Evolutionary conservation across 1,140 invertebrate species (phyloP).

Genomic region (Leptonema lineaticorne): DNA sequence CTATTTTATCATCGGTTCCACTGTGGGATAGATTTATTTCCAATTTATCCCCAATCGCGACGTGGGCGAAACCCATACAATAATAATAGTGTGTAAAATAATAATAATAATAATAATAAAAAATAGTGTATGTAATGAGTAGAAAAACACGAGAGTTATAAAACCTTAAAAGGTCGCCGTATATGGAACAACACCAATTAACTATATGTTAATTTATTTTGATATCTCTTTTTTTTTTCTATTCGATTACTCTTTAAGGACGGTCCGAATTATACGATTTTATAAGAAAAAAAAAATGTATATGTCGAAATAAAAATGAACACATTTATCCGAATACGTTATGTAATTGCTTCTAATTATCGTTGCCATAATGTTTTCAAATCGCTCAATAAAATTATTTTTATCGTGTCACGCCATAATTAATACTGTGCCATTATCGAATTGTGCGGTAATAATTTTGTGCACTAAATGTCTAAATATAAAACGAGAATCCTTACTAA

Average conservation of each 20-base stretch:
- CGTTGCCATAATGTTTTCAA: background rate
- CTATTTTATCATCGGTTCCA: slow-evolving; percentile 15
- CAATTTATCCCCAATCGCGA: slow-evolving; percentile 7
- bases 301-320: background rate
- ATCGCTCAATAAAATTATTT: background rate
- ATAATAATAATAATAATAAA: too few relatives aligned
- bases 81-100: too few relatives aligned
- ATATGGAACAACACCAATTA: slow-evolving; percentile 15
- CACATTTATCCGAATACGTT: background rate
- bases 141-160: slow-evolving; percentile 6
- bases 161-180: slow-evolving; percentile 19
- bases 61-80: slow-evolving; percentile 10
- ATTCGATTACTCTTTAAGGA: slow-evolving; percentile 5
- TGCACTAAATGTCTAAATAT: too few relatives aligned
- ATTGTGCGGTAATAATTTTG: too few relatives aligned
- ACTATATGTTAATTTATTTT: slow-evolving; percentile 15
- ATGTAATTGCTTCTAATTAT: background rate
- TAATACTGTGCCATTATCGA: background rate
- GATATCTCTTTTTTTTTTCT: too few relatives aligned
- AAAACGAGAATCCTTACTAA: too few relatives aligned
- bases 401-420: background rate
- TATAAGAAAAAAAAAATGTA: background rate
- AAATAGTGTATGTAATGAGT: slow-evolving; percentile 9
- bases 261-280: background rate
- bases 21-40: slow-evolving; percentile 7